These are phyloP conservation scores for Aphidius colemani DNA, from an alignment of 2,888 invertebrate genomes.

Conservation along the genomic window DNA sequence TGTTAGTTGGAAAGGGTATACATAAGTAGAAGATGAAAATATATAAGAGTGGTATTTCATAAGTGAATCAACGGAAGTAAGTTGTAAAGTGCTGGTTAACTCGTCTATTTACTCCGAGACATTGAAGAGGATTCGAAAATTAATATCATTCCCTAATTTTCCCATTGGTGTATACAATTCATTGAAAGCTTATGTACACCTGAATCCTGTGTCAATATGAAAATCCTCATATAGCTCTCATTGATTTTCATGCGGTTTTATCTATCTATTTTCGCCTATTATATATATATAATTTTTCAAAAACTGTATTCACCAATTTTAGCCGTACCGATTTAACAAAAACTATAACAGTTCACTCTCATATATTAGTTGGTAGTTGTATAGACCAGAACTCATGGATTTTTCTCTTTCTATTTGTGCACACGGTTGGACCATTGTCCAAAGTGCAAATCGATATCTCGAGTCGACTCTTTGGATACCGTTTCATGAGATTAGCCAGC, in stretches of 20 bases:
- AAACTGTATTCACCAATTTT: constrained; percentile 15
- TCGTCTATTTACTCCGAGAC: background rate
- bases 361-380: background rate
- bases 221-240: constrained; percentile 15
- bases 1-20: no score
- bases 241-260: constrained; percentile 4
- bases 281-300: constrained; percentile 23
- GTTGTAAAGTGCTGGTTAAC: constrained; percentile 15
- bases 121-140: constrained; percentile 19
- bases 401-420: constrained; percentile 3
- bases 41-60: constrained; percentile 8
- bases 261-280: background rate
- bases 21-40: background rate
- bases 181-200: no score
- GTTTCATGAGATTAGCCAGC: constrained; percentile 47
- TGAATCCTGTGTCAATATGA: no score
- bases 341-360: no score
- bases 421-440: constrained; percentile 30
- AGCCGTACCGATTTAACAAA: background rate
- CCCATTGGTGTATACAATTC: no score
- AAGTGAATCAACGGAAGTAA: constrained; percentile 4
- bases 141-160: constrained; percentile 21
- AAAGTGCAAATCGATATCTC: constrained; percentile 41
- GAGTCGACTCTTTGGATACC: constrained; percentile 42
- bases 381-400: constrained; percentile 13